A percentile compares a stretch with the other conserved stretches of the same genome.
phyloP scores from a whole-genome alignment of 1,140 invertebrate genomes.

The Nephila pilipes region DNA sequence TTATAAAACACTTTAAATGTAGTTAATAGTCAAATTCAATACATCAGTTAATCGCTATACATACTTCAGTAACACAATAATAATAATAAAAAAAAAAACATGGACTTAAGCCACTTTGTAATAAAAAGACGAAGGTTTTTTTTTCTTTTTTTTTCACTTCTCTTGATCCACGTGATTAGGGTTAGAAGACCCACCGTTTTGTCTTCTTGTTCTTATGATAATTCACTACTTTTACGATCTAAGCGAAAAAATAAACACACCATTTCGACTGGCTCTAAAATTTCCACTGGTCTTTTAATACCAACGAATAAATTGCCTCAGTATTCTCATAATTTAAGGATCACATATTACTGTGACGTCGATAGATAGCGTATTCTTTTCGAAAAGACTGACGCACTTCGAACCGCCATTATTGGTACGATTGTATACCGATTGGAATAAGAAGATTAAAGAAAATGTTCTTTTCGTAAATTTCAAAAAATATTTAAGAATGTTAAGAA shows the following conservation, averaged over 20 bases:
- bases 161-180: neutral
- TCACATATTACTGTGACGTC: slow-evolving; percentile 38
- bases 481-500: too few relatives aligned
- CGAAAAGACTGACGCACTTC: neutral
- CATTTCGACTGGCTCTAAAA: slow-evolving; percentile 37
- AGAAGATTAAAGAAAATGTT: too few relatives aligned
- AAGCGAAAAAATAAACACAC: slow-evolving; percentile 67
- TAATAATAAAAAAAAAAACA: too few relatives aligned
- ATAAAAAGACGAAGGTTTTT: neutral
- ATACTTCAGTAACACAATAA: too few relatives aligned
- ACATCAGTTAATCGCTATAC: too few relatives aligned
- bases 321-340: slow-evolving; percentile 65
- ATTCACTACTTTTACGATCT: slow-evolving; percentile 64
- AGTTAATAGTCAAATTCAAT: too few relatives aligned
- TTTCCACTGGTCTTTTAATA: slow-evolving; percentile 63
- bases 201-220: slow-evolving; percentile 52
- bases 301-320: slow-evolving; percentile 56
- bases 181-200: neutral
- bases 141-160: neutral
- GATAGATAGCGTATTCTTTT: neutral
- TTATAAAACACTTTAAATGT: too few relatives aligned
- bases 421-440: neutral
- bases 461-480: too few relatives aligned
- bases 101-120: neutral
- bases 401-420: slow-evolving; percentile 11